Percentiles rank a stretch among this genome's conserved stretches.
Conservation (phyloP, 2,888 invertebrate genomes). For the Mythimna albipuncta region DNA sequence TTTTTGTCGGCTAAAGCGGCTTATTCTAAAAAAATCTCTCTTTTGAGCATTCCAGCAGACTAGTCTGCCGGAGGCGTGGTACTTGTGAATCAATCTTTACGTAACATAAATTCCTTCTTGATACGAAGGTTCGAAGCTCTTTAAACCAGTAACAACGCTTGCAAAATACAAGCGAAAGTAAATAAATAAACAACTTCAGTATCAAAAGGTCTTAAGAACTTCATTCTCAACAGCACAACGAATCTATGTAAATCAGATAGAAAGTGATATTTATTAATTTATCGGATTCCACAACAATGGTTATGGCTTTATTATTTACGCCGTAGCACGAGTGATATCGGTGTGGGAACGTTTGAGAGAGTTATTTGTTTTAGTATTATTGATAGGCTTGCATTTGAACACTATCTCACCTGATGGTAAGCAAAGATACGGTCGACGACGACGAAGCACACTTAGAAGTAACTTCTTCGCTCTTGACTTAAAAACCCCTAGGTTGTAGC, state of each 20-base stretch:
- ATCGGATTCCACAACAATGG: conserved; percentile 45
- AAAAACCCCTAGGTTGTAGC: too few relatives aligned
- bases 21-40: too few relatives aligned
- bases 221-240: conserved; percentile 43
- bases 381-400: too few relatives aligned
- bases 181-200: conserved; percentile 20
- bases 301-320: conserved; percentile 17
- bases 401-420: too few relatives aligned
- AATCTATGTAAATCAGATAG: conserved; percentile 54
- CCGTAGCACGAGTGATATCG: background rate
- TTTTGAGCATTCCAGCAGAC: too few relatives aligned
- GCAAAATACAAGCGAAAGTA: conserved; percentile 45
- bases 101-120: conserved; percentile 10
- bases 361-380: too few relatives aligned
- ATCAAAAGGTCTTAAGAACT: conserved; percentile 32
- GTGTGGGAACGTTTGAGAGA: too few relatives aligned
- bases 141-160: conserved; percentile 17
- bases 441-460: too few relatives aligned
- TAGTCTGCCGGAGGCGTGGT: background rate
- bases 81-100: conserved; percentile 5
- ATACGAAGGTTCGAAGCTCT: background rate
- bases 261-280: conserved; percentile 51
- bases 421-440: too few relatives aligned
- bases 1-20: too few relatives aligned
- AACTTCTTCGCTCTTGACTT: too few relatives aligned